phyloP scores from a whole-genome alignment of 2,888 invertebrate species.

The Anoncus sp. region DNA sequence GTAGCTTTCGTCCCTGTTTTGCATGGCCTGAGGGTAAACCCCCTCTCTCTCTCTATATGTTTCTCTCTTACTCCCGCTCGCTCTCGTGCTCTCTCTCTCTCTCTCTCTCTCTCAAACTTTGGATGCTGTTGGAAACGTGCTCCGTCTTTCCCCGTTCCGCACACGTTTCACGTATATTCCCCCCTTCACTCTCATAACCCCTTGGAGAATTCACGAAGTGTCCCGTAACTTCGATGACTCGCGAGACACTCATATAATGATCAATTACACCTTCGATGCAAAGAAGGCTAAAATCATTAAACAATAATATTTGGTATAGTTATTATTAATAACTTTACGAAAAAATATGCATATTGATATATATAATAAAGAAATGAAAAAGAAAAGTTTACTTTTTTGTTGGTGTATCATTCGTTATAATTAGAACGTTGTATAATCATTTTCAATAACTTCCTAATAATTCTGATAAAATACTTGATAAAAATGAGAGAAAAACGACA shows the following conservation, averaged over 20 bases:
- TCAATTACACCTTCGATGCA: not conserved
- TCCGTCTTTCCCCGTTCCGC: conserved; percentile 32
- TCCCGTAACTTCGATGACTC: not conserved
- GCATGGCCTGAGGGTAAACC: conserved; percentile 51
- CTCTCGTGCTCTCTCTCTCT: conserved; percentile 50
- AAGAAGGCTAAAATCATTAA: not conserved
- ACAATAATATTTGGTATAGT: not conserved
- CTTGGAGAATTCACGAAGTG: conserved; percentile 19
- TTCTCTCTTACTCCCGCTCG: conserved; percentile 63
- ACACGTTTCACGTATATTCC: conserved; percentile 35
- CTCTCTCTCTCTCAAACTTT: conserved; percentile 55
- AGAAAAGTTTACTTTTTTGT: not conserved
- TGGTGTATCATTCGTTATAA: not conserved
- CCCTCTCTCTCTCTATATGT: conserved; percentile 65
- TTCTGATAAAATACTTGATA: not conserved
- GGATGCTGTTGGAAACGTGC: conserved; percentile 47
- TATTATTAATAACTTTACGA: not conserved
- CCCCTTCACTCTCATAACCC: conserved; percentile 1
- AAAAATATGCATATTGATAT: too few species aligned
- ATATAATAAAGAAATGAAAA: not conserved
- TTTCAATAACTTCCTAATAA: not conserved
- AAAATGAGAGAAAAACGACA: not conserved
- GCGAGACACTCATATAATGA: conserved; percentile 7
- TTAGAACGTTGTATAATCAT: not conserved
- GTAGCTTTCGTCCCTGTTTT: conserved; percentile 65